phyloP scores from a whole-genome alignment of 2,888 invertebrate genomes.

The Selenia dentaria region DNA sequence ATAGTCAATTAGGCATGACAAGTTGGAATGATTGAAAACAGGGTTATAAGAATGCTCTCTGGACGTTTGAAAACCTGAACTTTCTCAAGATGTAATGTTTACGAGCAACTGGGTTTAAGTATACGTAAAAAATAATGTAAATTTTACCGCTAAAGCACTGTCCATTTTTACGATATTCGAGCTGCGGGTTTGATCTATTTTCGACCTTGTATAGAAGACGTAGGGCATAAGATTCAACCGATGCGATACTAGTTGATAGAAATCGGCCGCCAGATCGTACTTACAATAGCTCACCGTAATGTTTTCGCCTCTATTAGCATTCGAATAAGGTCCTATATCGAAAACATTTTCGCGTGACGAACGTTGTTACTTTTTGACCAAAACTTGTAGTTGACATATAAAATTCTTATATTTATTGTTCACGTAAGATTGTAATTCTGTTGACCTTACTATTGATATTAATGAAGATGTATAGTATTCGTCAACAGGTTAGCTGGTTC shows the following conservation, averaged over 20 bases:
- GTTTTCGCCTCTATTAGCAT: constrained; percentile 32
- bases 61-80: constrained; percentile 1
- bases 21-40: too few relatives aligned
- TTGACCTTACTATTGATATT: constrained; percentile 51
- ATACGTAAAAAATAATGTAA: too few relatives aligned
- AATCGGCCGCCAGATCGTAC: constrained; percentile 26
- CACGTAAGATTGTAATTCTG: constrained; percentile 33
- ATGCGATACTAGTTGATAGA: constrained; percentile 18
- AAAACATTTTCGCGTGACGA: constrained; percentile 35
- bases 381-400: constrained; percentile 26
- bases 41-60: too few relatives aligned
- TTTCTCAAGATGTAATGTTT: constrained; percentile 3
- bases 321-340: constrained; percentile 25
- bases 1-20: too few relatives aligned
- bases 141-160: constrained; percentile 26
- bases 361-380: constrained; percentile 29
- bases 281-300: constrained; percentile 32
- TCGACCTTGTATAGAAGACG: constrained; percentile 24
- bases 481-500: constrained; percentile 39
- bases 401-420: constrained; percentile 29
- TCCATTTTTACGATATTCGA: constrained; percentile 23
- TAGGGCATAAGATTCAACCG: constrained; percentile 24
- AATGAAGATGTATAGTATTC: constrained; percentile 43
- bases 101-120: constrained; percentile 36
- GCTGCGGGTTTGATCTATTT: constrained; percentile 27